Evolutionary conservation across 2,797 vertebrate genomes (phyloP), one percentile per base, ranked within the genome.

Genomic region (Orientallactaga sibirica): DNA sequence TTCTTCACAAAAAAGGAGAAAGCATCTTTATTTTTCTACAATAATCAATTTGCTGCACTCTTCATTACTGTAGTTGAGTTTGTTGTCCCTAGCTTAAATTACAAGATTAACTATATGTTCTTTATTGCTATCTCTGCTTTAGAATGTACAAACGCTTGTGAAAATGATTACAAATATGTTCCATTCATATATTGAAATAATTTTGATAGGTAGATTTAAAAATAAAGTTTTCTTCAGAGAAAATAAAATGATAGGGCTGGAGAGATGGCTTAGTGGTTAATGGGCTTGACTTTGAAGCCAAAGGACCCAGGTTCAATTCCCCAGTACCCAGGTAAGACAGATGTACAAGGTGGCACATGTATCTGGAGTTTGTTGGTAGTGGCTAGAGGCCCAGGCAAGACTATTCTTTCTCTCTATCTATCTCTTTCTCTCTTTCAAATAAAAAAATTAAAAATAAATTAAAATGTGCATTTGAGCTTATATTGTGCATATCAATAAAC

Each of bases 91-190:
- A 19, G 86, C 68, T 48, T 71, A 52, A 10, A 79, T 68, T 43
- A 43, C 6, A 66, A 41, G 27, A n/a, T 68, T 73, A 79, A 68
- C 2, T 62, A 2, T 62, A 8, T 29, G n/a, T 5, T 52, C 1
- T 66, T 48, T 43, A 67, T 20, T 48, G 7, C 58, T 29, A 41
- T 61, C 55, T 93, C 33, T 85, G 7, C 74, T 91, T 81, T 84
- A 87, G 20, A 61, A 75, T 37, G 7, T 66, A 68, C 64, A 64
- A 70, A 87, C 58, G 74, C 3, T 70, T 88, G 33, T n/a, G 77
- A 92, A 58, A 18, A 27, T 61, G 61, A 67, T n/a, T 71, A n/a
- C 73, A 92, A 90, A 80, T 86, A 86, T 33, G 19, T 66, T 76
- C 58, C 12, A 64, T 18, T 29, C 41, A 71, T 14, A 81, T 33